phyloP scores from a whole-genome alignment of 2,888 invertebrate species.

The Ferrisia virgata region DNA sequence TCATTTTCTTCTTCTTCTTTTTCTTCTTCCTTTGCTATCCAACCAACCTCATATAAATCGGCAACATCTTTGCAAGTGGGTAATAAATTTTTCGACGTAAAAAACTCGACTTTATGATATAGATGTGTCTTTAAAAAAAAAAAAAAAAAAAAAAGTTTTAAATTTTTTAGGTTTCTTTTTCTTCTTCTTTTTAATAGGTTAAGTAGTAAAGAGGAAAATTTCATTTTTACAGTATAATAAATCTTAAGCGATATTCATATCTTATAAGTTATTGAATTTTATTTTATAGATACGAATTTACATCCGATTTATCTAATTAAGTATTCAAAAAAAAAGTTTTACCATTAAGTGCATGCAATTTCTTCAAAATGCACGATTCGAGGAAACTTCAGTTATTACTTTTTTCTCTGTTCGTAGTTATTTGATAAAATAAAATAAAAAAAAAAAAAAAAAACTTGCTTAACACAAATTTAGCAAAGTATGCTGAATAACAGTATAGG shows the following conservation, averaged over 20 bases:
- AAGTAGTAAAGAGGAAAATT: neutral
- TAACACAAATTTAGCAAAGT: too few relatives aligned
- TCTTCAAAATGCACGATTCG: neutral
- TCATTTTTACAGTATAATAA: neutral
- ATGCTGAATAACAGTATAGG: too few relatives aligned
- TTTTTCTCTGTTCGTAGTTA: neutral
- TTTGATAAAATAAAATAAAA: neutral
- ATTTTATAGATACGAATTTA: neutral
- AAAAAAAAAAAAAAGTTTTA: slow-evolving; percentile 1
- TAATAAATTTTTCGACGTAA: slow-evolving; percentile 23
- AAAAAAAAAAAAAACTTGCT: too few relatives aligned
- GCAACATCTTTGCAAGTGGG: slow-evolving; percentile 11
- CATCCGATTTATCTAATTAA: neutral
- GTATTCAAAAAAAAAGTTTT: neutral
- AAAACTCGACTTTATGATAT: slow-evolving; percentile 18
- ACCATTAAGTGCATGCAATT: neutral
- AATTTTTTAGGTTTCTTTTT: slow-evolving; percentile 4
- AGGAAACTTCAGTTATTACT: neutral
- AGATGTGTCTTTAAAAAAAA: neutral
- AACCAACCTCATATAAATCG: neutral
- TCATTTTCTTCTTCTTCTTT: neutral
- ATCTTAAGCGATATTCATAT: neutral
- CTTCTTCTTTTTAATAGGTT: neutral
- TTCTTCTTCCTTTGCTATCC: too few relatives aligned
- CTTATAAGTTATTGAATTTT: neutral